These are phyloP conservation scores for Smutsia temminckii DNA, from an alignment of 2,797 vertebrate genomes.

Conservation along the genomic window DNA sequence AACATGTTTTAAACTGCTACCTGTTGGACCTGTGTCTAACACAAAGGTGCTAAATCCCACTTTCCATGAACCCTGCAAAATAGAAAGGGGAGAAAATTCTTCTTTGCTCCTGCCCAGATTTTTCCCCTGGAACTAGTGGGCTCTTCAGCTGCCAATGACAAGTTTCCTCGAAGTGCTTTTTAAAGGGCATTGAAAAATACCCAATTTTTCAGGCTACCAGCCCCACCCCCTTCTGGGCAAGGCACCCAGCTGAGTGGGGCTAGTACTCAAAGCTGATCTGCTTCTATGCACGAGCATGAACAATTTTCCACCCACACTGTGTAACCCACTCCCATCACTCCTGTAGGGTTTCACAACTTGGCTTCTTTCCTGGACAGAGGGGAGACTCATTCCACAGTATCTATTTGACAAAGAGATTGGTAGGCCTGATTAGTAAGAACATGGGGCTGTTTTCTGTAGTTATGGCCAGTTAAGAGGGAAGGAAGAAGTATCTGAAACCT, in stretches of 20 bases:
- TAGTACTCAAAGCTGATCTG: background rate
- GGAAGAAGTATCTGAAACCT: background rate
- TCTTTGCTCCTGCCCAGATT: background rate
- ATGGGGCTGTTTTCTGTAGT: background rate
- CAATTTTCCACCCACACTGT: background rate
- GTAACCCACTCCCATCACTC: background rate
- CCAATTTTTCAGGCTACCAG: constrained; percentile 53
- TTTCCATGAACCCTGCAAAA: background rate
- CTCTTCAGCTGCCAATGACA: constrained; percentile 10
- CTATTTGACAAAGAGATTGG: background rate
- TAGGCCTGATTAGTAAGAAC: background rate
- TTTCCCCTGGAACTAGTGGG: constrained; percentile 29
- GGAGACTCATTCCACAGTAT: background rate
- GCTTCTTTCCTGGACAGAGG: background rate
- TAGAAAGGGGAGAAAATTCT: background rate
- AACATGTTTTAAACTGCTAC: background rate
- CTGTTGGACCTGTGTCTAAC: background rate
- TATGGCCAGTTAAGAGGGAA: background rate
- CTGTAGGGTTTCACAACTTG: background rate
- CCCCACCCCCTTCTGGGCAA: constrained; percentile 54
- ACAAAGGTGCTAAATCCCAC: background rate
- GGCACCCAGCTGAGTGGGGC: background rate
- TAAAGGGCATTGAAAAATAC: constrained; percentile 46
- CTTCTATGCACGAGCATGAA: background rate
- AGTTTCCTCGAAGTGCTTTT: constrained; percentile 61